phyloP scores from a whole-genome alignment of 2,888 invertebrate species.

The Archaeoteleia sp. region DNA sequence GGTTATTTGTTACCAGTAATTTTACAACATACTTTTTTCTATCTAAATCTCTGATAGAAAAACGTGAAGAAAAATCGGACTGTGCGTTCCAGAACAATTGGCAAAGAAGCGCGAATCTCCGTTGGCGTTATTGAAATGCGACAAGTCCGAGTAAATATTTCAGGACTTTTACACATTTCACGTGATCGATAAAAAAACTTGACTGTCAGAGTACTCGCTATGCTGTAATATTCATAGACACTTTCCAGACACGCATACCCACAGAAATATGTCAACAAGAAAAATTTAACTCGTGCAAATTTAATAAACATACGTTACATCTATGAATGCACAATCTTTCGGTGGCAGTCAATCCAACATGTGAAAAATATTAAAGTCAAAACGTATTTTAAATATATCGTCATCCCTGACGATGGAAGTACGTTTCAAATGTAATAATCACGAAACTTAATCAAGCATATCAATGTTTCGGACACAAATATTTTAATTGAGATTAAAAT shows the following conservation, averaged over 20 bases:
- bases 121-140: background rate
- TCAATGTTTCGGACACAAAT: too few relatives aligned
- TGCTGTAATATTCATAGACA: slow-evolving; percentile 44
- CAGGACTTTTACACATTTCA: slow-evolving; percentile 13
- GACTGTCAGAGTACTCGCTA: slow-evolving; percentile 6
- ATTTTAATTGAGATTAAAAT: too few relatives aligned
- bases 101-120: too few relatives aligned
- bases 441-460: too few relatives aligned
- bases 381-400: background rate
- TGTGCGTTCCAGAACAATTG: too few relatives aligned
- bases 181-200: slow-evolving; percentile 21
- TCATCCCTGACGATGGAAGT: background rate
- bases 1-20: too few relatives aligned
- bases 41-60: too few relatives aligned
- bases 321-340: slow-evolving; percentile 29
- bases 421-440: too few relatives aligned
- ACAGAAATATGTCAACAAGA: slow-evolving; percentile 47
- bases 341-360: background rate
- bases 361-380: background rate
- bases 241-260: slow-evolving; percentile 34
- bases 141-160: slow-evolving; percentile 21
- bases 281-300: slow-evolving; percentile 42
- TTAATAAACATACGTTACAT: slow-evolving; percentile 29
- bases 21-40: too few relatives aligned
- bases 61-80: too few relatives aligned